Evolutionary conservation across 1,140 invertebrate species (phyloP).

Genomic region (Caenorhabditis tropicalis): DNA sequence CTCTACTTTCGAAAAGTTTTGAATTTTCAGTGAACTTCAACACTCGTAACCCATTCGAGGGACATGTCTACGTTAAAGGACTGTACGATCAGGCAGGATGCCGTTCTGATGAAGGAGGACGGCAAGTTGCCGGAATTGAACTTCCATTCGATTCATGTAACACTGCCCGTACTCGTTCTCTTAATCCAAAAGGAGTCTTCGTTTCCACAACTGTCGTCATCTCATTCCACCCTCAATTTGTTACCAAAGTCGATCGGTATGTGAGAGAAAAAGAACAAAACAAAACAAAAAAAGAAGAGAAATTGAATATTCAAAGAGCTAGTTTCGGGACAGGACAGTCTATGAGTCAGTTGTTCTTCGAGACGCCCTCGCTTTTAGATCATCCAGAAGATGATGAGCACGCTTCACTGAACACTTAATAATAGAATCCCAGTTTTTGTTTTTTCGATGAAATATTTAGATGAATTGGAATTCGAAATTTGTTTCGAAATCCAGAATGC

Average conservation of each 20-base stretch:
- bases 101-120: conserved; percentile 70
- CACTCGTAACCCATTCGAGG: conserved; percentile 72
- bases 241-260: conserved; percentile 69
- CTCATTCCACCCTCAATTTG: conserved; percentile 72
- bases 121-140: conserved; percentile 72
- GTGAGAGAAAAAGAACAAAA: background rate
- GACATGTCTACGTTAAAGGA: conserved; percentile 72
- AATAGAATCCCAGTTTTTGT: conserved; percentile 21
- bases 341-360: conserved; percentile 34
- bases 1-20: too few relatives aligned
- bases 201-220: conserved; percentile 72
- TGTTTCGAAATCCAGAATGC: background rate
- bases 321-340: too few relatives aligned
- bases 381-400: conserved; percentile 18
- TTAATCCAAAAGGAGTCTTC: conserved; percentile 71
- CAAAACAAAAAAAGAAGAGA: background rate
- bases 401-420: background rate
- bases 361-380: conserved; percentile 37
- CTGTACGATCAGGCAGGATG: conserved; percentile 70
- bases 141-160: conserved; percentile 72
- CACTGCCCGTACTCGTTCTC: conserved; percentile 70
- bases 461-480: background rate
- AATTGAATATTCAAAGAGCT: background rate
- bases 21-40: conserved; percentile 70
- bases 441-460: background rate